phyloP scores from a whole-genome alignment of 2,113 vertebrate species.

The Caloenas nicobarica region DNA sequence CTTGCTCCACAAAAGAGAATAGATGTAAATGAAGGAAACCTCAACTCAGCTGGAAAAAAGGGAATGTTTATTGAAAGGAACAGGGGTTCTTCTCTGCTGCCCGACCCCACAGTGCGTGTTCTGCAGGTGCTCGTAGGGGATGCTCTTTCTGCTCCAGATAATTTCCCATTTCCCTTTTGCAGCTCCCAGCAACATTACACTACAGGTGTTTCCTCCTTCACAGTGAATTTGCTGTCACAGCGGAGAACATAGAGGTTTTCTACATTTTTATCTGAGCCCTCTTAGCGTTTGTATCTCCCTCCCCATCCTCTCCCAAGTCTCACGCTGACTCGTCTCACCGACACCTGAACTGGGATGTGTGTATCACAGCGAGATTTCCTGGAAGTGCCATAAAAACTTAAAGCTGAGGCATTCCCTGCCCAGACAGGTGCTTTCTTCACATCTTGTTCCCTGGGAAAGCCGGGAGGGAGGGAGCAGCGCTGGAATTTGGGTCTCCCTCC shows the following conservation, averaged over 20 bases:
- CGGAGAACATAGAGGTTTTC: not conserved
- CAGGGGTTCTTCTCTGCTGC: not conserved
- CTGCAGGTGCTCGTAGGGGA: not conserved
- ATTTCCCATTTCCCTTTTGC: not conserved
- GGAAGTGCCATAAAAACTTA: not conserved
- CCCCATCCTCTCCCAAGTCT: not conserved
- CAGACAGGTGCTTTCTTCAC: not conserved
- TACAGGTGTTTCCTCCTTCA: not conserved
- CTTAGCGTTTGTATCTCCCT: not conserved
- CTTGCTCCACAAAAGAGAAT: not conserved
- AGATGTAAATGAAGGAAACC: not conserved
- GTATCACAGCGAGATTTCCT: not conserved
- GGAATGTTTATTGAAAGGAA: not conserved
- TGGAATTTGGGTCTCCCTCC: not conserved
- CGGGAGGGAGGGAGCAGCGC: not conserved
- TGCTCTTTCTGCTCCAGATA: not conserved
- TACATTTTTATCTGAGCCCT: not conserved
- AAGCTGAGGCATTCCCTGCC: not conserved
- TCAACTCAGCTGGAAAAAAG: not conserved
- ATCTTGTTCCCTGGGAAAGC: not conserved
- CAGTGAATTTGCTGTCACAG: not conserved
- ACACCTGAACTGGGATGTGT: not conserved
- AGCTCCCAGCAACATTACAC: not conserved
- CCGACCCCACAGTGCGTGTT: fast-evolving
- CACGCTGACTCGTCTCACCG: not conserved